These are phyloP conservation scores for Musca vetustissima DNA, from an alignment of 1,140 invertebrate genomes.

Conservation along the genomic window DNA sequence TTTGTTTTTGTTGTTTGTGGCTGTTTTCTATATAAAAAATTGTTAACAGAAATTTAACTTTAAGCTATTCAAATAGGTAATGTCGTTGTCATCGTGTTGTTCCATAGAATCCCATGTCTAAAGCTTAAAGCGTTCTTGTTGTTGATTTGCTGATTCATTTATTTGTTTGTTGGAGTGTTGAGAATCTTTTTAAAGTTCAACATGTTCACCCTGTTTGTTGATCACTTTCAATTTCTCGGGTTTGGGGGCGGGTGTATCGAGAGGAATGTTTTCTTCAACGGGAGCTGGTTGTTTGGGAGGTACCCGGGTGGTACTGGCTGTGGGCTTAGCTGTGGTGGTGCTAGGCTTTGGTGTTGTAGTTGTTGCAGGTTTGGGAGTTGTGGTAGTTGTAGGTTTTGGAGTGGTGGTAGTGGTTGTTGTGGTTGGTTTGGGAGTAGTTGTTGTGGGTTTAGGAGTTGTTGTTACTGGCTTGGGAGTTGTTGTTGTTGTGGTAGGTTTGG, in stretches of 20 bases:
- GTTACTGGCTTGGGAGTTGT: conserved; percentile 27
- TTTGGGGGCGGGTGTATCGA: conserved; percentile 59
- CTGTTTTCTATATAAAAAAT: too few relatives aligned
- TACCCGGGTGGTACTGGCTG: conserved; percentile 35
- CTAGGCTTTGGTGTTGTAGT: conserved; percentile 35
- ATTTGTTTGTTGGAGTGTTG: neutral
- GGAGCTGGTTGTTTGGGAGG: conserved; percentile 56
- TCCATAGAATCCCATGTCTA: neutral
- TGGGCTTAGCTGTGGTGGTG: conserved; percentile 28
- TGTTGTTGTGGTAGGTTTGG: conserved; percentile 26
- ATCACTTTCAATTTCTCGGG: conserved; percentile 63
- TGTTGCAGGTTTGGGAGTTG: conserved; percentile 26
- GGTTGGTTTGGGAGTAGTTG: conserved; percentile 29
- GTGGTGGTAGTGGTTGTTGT: conserved; percentile 32
- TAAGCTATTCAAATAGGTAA: neutral
- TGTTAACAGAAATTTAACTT: neutral
- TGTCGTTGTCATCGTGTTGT: conserved; percentile 3
- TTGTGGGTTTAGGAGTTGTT: conserved; percentile 35
- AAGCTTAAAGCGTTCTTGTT: neutral
- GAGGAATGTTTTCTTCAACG: conserved; percentile 59
- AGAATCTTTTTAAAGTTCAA: conserved; percentile 43
- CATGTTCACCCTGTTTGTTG: conserved; percentile 58
- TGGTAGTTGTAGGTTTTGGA: conserved; percentile 32
- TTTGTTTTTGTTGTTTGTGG: too few relatives aligned
- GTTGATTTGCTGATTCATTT: neutral